These are phyloP conservation scores for Scaeva pyrastri DNA, from an alignment of 2,888 invertebrate genomes.

Conservation along the genomic window DNA sequence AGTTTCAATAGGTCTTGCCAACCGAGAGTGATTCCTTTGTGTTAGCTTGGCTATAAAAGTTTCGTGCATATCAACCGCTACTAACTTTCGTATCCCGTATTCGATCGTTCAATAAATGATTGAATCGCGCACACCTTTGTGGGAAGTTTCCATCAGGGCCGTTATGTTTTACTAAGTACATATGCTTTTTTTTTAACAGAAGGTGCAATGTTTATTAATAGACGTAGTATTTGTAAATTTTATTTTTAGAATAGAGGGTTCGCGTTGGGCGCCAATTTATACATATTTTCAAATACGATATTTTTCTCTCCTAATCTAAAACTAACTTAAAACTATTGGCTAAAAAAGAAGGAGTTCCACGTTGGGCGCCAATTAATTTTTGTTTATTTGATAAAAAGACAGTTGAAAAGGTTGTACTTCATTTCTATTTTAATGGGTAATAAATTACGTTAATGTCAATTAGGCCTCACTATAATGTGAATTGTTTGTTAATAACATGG, in stretches of 20 bases:
- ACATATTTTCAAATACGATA: not conserved
- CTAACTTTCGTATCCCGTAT: conserved; percentile 64
- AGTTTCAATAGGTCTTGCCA: conserved; percentile 48
- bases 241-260: not conserved
- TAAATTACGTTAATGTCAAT: not conserved
- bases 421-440: not conserved
- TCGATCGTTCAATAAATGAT: conserved; percentile 72
- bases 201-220: not conserved
- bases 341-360: not conserved
- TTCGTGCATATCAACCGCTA: conserved; percentile 66
- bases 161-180: not conserved
- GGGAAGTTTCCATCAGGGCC: conserved; percentile 5
- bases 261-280: conserved; percentile 21
- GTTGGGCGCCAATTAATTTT: conserved; percentile 8
- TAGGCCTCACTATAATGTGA: conserved; percentile 2
- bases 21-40: conserved; percentile 66
- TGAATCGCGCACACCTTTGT: conserved; percentile 67
- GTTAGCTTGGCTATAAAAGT: conserved; percentile 64
- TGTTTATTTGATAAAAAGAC: not conserved
- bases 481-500: not conserved
- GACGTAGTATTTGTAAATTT: too few species aligned
- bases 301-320: not conserved
- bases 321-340: not conserved
- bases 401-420: not conserved
- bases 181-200: not conserved